Percentiles rank a stretch among this genome's conserved stretches.
phyloP scores from a whole-genome alignment of 2,888 invertebrate species.

The Eupithecia pulchellata region DNA sequence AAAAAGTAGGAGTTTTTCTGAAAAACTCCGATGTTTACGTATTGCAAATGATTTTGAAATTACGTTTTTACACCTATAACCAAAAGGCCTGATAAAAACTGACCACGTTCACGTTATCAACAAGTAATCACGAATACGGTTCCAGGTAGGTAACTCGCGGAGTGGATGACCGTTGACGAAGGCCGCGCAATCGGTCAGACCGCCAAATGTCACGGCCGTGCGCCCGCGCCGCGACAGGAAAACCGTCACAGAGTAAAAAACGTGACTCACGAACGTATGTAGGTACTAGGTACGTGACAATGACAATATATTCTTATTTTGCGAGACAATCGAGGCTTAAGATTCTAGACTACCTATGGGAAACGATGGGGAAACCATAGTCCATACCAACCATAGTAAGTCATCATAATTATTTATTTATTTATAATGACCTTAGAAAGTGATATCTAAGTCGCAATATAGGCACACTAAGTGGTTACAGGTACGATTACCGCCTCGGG shows the following conservation, averaged over 20 bases:
- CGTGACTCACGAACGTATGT: constrained; percentile 69
- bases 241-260: constrained; percentile 79
- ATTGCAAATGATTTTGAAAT: neutral
- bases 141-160: constrained; percentile 59
- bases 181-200: constrained; percentile 84
- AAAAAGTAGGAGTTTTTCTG: too few relatives aligned
- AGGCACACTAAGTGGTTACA: too few relatives aligned
- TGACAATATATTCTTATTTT: neutral
- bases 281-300: too few relatives aligned
- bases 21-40: neutral
- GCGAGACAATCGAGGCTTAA: neutral
- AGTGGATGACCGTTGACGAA: constrained; percentile 83
- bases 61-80: neutral
- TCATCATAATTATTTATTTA: too few relatives aligned
- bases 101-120: neutral
- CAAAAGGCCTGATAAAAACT: neutral
- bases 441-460: too few relatives aligned
- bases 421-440: too few relatives aligned
- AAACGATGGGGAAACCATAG: too few relatives aligned
- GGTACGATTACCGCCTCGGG: too few relatives aligned
- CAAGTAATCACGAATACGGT: constrained; percentile 52
- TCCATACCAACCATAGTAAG: too few relatives aligned
- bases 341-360: too few relatives aligned
- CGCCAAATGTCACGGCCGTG: constrained; percentile 82
- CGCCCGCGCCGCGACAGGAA: constrained; percentile 66